phyloP scores from a whole-genome alignment of 2,797 vertebrate genomes.

The Mus spretus region DNA sequence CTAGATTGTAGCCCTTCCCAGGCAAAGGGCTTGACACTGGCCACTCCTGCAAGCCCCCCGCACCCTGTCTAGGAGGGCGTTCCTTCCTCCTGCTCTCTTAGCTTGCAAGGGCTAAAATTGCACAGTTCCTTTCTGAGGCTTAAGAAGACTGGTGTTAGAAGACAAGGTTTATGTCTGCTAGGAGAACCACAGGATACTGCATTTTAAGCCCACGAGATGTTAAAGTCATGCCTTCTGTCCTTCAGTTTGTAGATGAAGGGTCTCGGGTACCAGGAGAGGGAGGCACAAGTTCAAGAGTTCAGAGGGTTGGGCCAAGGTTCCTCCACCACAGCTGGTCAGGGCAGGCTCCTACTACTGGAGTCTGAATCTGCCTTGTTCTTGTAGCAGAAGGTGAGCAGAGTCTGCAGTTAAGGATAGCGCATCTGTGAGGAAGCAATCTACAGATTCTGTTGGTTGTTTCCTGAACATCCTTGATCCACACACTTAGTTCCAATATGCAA shows the following conservation, averaged over 20 bases:
- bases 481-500: background rate
- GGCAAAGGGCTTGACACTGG: slow-evolving; percentile 43
- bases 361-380: background rate
- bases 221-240: background rate
- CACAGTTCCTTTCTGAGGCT: background rate
- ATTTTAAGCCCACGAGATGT: background rate
- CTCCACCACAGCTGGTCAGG: background rate
- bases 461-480: background rate
- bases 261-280: background rate
- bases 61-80: background rate
- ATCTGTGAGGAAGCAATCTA: background rate
- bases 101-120: background rate
- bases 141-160: background rate
- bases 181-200: background rate
- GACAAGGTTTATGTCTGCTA: background rate
- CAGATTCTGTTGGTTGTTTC: background rate
- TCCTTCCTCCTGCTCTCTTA: background rate
- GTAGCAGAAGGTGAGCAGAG: background rate
- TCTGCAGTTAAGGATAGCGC: background rate
- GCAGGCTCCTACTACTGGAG: background rate
- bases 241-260: background rate
- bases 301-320: too few species aligned
- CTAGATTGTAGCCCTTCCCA: slow-evolving; percentile 37
- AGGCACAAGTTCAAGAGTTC: background rate
- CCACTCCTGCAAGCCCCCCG: background rate